Evolutionary conservation across 1,140 invertebrate genomes (phyloP), one percentile per base, ranked within the genome.

Genomic region (Philopotamus ludificatus): DNA sequence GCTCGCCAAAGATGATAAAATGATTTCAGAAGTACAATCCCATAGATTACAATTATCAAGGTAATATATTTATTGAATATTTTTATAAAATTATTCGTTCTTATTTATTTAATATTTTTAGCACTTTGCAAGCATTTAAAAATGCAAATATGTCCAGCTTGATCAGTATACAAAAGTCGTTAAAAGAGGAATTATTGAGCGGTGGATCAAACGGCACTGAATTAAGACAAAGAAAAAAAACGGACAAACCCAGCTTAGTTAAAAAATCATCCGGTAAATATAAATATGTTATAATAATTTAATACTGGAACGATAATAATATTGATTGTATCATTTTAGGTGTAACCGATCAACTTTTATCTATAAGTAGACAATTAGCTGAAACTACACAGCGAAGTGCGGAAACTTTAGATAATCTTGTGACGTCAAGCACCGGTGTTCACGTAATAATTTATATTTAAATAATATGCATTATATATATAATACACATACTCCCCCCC

Each of bases 361-460:
- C 89, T 44, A 89, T 97, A 61, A 93, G 89, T 67, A 83, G 90
- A 62, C 88, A 92, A 75, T 79, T 98, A 67, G 89, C 91, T 15
- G 89, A 91, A 69, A 94, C 94, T 16, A 90, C 92, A 12, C 86
- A 94, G 70, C 86, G 87, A 73, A 95, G 93, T 79, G 90, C 91
- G 44, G 84, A 87, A 41, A 94, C 94, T 12, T 78, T 96, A 42
- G 90, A 92, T 41, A 88, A 85, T n/a, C 78, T 97, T 61, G 85
- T 92, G 76, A 84, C 79, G 23, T 87, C 85, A 1, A 87, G 85
- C 34, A 82, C 85, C 44, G 84, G 79, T 63, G 84, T 85, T 10
- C 75, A 66, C 59, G 67, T 71, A 61, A 18, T 18, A 61, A 8
- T 45, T 42, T 42, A 49, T 34, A 23, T 65, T 62, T 50, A 21